A percentile compares a stretch with the other conserved stretches of the same genome.
phyloP scores from a whole-genome alignment of 2,888 invertebrate species.

The Drosophila anomalata region DNA sequence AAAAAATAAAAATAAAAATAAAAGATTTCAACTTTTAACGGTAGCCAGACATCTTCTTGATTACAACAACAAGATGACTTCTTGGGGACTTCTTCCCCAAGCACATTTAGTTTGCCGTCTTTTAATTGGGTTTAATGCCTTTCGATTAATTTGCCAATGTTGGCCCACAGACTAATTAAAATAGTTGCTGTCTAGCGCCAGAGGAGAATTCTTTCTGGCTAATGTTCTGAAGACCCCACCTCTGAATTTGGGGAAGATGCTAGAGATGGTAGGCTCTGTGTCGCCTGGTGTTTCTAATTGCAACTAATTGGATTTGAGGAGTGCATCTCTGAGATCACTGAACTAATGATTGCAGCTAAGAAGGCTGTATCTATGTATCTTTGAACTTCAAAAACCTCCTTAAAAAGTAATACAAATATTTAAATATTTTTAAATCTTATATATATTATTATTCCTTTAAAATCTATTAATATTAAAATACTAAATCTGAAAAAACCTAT shows the following conservation, averaged over 20 bases:
- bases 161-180: slow-evolving; percentile 70
- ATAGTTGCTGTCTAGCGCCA: slow-evolving; percentile 56
- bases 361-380: too few species aligned
- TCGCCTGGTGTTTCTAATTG: slow-evolving; percentile 21
- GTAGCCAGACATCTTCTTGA: slow-evolving; percentile 47
- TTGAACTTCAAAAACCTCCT: too few species aligned
- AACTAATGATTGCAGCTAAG: slow-evolving; percentile 14
- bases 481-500: neutral
- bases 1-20: slow-evolving; percentile 6
- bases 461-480: too few species aligned
- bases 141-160: slow-evolving; percentile 75
- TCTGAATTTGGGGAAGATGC: too few species aligned
- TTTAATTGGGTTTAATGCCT: slow-evolving; percentile 75
- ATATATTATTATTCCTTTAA: too few species aligned
- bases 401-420: too few species aligned
- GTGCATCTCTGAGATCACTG: slow-evolving; percentile 37
- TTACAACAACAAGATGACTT: slow-evolving; percentile 44
- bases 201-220: slow-evolving; percentile 10
- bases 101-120: slow-evolving; percentile 26
- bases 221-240: slow-evolving; percentile 12
- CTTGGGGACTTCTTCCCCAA: slow-evolving; percentile 37
- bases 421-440: too few species aligned
- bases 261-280: too few species aligned
- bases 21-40: slow-evolving; percentile 26
- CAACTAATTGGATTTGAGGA: slow-evolving; percentile 60